phyloP scores from a whole-genome alignment of 2,113 vertebrate species.

The Chitala chitala region DNA sequence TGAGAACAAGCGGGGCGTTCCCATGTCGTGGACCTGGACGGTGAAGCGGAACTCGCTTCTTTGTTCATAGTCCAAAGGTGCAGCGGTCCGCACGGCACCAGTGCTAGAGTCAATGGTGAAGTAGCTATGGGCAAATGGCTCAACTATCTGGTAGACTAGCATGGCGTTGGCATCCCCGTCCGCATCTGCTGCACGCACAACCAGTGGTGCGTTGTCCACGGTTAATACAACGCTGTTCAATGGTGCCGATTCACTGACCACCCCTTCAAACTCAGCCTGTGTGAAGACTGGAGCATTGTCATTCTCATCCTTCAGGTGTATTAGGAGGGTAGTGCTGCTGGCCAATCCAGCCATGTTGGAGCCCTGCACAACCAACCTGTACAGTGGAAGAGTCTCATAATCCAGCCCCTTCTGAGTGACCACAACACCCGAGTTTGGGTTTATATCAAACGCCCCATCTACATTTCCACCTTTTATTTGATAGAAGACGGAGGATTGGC shows the following conservation, averaged over 20 bases:
- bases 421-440: conserved; percentile 89
- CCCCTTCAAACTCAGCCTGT: conserved; percentile 75
- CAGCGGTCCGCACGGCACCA: conserved; percentile 79
- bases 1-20: conserved; percentile 79
- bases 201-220: conserved; percentile 75
- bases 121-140: conserved; percentile 82
- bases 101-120: conserved; percentile 93
- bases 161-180: conserved; percentile 84
- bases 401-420: conserved; percentile 79
- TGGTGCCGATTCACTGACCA: conserved; percentile 81
- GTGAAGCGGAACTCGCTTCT: conserved; percentile 80
- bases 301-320: conserved; percentile 90
- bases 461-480: conserved; percentile 87
- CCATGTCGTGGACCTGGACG: conserved; percentile 89
- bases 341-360: conserved; percentile 92
- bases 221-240: conserved; percentile 84
- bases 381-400: conserved; percentile 75
- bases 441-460: conserved; percentile 76
- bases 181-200: conserved; percentile 80
- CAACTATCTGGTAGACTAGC: conserved; percentile 90
- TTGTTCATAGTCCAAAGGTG: conserved; percentile 82
- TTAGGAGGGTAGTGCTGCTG: conserved; percentile 71
- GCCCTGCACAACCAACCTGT: conserved; percentile 77
- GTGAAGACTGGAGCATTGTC: conserved; percentile 82
- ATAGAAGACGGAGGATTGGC: conserved; percentile 88